Percentiles rank a stretch among this genome's conserved stretches.
Evolutionary conservation across 2,797 vertebrate genomes (phyloP).

Genomic region (Choloepus didactylus): DNA sequence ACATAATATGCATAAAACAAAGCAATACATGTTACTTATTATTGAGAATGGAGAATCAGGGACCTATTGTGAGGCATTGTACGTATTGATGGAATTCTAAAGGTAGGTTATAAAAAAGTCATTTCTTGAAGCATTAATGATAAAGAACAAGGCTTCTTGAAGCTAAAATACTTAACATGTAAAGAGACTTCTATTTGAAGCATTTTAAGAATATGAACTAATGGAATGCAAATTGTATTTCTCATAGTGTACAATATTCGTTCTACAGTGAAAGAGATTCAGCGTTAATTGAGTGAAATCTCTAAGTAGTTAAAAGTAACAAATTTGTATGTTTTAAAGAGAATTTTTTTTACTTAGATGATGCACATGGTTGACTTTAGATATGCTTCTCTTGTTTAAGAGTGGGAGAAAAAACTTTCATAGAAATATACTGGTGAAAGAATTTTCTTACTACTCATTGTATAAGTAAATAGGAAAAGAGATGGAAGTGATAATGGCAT

Average conservation of each 20-base stretch:
- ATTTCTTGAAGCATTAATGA: conserved; percentile 74
- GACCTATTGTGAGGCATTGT: conserved; percentile 68
- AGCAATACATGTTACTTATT: conserved; percentile 84
- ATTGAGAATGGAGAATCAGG: conserved; percentile 79
- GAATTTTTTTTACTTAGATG: conserved; percentile 1
- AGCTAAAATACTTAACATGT: conserved; percentile 59
- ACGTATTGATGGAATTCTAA: conserved; percentile 77
- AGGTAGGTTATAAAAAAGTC: conserved; percentile 65
- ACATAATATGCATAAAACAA: conserved; percentile 82
- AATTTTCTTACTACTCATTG: neutral
- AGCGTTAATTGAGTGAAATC: conserved; percentile 48
- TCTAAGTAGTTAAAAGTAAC: conserved; percentile 59
- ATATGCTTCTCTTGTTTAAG: conserved; percentile 36
- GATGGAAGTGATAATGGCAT: neutral
- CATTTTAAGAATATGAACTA: conserved; percentile 58
- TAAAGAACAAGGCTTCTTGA: conserved; percentile 56
- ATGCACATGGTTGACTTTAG: conserved; percentile 10
- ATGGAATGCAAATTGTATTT: conserved; percentile 68
- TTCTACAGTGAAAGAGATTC: conserved; percentile 37
- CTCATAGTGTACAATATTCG: neutral
- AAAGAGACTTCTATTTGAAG: conserved; percentile 39
- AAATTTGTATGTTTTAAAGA: neutral
- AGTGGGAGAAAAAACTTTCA: neutral
- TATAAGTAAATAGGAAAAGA: conserved; percentile 58
- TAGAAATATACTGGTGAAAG: neutral